Conservation (phyloP, 2,113 vertebrate species). For the Pristiophorus japonicus region DNA sequence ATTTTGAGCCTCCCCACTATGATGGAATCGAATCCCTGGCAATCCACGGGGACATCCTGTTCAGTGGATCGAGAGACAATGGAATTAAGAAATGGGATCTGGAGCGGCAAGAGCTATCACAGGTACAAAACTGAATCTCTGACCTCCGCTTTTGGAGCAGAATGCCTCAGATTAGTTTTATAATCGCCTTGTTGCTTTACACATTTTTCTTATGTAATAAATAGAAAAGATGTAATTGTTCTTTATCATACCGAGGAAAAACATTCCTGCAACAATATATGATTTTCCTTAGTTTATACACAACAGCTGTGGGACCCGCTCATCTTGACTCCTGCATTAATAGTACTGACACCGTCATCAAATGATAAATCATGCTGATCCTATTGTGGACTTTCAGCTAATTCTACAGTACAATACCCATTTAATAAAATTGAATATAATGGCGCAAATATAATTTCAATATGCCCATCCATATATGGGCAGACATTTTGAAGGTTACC, state of each 20-base stretch:
- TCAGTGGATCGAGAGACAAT: constrained; percentile 90
- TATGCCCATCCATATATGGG: background rate
- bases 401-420: background rate
- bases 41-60: constrained; percentile 78
- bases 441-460: background rate
- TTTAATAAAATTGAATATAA: background rate
- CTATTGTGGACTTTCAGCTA: background rate
- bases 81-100: constrained; percentile 97
- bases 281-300: background rate
- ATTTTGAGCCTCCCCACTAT: constrained; percentile 94
- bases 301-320: background rate
- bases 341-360: background rate
- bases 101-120: constrained; percentile 84
- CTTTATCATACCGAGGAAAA: background rate
- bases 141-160: no score
- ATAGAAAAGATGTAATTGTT: background rate
- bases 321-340: background rate
- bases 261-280: background rate
- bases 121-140: constrained; percentile 57
- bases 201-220: background rate
- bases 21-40: constrained; percentile 91
- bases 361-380: background rate
- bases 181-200: background rate
- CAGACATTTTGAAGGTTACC: background rate
- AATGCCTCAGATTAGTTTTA: background rate